phyloP scores from a whole-genome alignment of 2,113 vertebrate species.

The Ascaphus truei region DNA sequence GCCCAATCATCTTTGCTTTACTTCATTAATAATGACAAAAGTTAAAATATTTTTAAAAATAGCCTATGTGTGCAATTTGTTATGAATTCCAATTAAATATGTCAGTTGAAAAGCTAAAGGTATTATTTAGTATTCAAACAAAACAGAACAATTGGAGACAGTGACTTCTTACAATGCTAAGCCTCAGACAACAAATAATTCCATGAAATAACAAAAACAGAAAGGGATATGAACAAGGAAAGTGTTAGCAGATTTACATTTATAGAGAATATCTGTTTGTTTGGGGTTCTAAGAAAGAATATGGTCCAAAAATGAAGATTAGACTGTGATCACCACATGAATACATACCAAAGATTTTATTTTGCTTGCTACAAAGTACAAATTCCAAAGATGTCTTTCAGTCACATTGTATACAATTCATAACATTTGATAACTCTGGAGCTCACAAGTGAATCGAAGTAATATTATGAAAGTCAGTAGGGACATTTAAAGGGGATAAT shows the following conservation, averaged over 20 bases:
- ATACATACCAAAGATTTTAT: neutral
- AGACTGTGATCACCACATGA: neutral
- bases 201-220: neutral
- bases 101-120: neutral
- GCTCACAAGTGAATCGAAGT: constrained; percentile 60
- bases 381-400: constrained; percentile 51
- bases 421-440: constrained; percentile 61
- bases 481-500: constrained; percentile 54
- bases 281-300: neutral
- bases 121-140: neutral
- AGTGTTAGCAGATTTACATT: neutral
- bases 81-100: constrained; percentile 3
- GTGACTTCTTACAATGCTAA: neutral
- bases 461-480: constrained; percentile 57
- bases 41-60: too few species aligned
- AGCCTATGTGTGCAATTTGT: neutral
- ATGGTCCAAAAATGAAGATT: neutral
- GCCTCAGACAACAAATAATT: neutral
- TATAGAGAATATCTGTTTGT: too few species aligned
- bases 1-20: too few species aligned
- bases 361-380: constrained; percentile 18
- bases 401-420: constrained; percentile 54
- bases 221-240: neutral
- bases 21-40: too few species aligned
- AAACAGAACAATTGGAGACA: constrained; percentile 3